Conservation (phyloP, 1,140 invertebrate genomes). For the Oedothorax gibbosus region DNA sequence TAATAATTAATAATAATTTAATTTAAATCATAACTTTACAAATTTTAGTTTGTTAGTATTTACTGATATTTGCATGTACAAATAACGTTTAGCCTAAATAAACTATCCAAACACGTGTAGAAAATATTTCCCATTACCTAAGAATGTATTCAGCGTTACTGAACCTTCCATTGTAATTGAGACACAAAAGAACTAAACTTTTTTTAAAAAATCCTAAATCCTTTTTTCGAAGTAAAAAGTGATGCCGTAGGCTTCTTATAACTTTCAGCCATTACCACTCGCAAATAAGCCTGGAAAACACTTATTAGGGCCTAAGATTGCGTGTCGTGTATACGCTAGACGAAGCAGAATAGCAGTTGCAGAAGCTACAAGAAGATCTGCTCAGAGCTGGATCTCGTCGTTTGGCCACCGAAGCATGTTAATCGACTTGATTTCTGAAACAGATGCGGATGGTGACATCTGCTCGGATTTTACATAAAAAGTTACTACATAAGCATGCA, state of each 20-base stretch:
- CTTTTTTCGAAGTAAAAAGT: neutral
- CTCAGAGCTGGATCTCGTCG: neutral
- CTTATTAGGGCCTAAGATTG: neutral
- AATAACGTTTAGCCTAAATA: too few relatives aligned
- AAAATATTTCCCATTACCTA: too few relatives aligned
- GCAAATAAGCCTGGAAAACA: neutral
- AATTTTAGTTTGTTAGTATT: too few relatives aligned
- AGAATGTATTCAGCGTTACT: too few relatives aligned
- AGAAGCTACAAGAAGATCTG: neutral
- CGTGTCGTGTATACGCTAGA: neutral
- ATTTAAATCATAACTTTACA: too few relatives aligned
- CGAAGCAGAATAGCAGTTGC: constrained; percentile 15
- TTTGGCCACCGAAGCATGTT: neutral
- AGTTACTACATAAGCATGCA: too few relatives aligned
- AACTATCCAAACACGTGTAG: too few relatives aligned
- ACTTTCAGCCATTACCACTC: neutral
- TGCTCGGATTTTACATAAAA: neutral
- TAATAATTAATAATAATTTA: too few relatives aligned
- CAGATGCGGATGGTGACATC: neutral
- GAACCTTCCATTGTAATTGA: neutral
- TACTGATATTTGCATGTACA: too few relatives aligned
- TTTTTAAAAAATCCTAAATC: neutral
- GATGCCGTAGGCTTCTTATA: neutral
- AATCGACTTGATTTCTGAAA: neutral
- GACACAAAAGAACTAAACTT: neutral